Base-by-base conservation (phyloP, 2,888 invertebrate genomes). In the Nasonovia ribisnigri region DNA sequence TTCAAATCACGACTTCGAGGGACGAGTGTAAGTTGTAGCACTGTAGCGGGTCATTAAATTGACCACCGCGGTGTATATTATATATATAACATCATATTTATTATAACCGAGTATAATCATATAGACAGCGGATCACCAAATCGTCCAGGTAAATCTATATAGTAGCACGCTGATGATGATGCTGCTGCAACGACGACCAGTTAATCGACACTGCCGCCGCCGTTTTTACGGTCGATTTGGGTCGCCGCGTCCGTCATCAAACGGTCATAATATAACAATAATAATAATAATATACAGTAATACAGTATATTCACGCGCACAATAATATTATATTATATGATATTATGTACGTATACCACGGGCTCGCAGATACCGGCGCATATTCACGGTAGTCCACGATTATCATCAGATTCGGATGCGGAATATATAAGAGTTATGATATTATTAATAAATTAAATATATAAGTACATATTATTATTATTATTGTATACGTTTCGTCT, bases 201-300 rank as follows among this genome's bases (percentile, higher is more conserved):
- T 10, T 60, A 89, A 90, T 90, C 90, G 90, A 67, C 43, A 67
- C 90, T 8, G 90, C n/a, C 42, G n/a, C 90, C 6, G 90, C n/a
- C 90, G 60, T 90, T 90, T 90, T 90, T 60, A 67, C 46, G 60
- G 90, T 90, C 90, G n/a, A 90, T 90, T 90, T 67, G 90, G 90
- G 67, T 90, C 90, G 46, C 46, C 11, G 46, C n/a, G 42, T 43
- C 26, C 46, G 57, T n/a, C 89, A 42, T 43, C 29, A 57, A 54
- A 88, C 42, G 29, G 29, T 42, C n/a, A 5, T 88, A 88, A 26
- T 57, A 57, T 57, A 8, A 57, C 26, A 8, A 57, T 26, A 26
- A 54, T 10, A 57, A 57, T 51, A 57, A 54, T 57, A n/a, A 67
- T n/a, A 48, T 16, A 3, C n/a, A 84, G 4, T 26, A 26, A 42